Conservation (phyloP, 2,888 invertebrate genomes). For the Mantis religiosa region DNA sequence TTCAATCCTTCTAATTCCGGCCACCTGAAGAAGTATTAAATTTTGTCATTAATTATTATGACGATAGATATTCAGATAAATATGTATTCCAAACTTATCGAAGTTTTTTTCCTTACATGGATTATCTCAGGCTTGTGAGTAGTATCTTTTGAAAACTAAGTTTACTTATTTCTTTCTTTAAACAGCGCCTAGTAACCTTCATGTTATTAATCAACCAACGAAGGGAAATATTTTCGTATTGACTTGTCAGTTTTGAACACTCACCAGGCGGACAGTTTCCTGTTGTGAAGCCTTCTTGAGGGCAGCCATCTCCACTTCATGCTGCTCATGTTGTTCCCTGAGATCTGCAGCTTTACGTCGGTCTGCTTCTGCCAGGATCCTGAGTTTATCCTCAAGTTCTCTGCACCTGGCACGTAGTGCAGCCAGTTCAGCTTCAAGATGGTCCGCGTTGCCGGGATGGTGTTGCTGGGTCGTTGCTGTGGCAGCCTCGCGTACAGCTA, state of each 20-base stretch:
- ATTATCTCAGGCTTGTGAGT: too few relatives aligned
- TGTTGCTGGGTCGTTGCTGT: not conserved
- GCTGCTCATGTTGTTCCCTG: not conserved
- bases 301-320: not conserved
- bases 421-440: not conserved
- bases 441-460: not conserved
- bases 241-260: not conserved
- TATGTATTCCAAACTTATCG: too few relatives aligned
- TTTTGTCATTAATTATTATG: too few relatives aligned
- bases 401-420: not conserved
- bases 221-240: too few relatives aligned
- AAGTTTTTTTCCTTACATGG: too few relatives aligned
- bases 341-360: not conserved
- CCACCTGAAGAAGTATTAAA: too few relatives aligned
- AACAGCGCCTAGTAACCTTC: too few relatives aligned
- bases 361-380: not conserved
- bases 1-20: too few relatives aligned
- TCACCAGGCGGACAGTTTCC: not conserved
- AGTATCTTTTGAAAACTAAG: too few relatives aligned
- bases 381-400: not conserved
- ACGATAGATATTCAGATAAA: too few relatives aligned
- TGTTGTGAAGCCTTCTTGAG: not conserved
- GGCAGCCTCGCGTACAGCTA: not conserved
- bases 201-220: too few relatives aligned
- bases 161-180: too few relatives aligned